These are phyloP conservation scores for Caenorhabditis macrosperma DNA, from an alignment of 2,888 invertebrate genomes.

Conservation along the genomic window DNA sequence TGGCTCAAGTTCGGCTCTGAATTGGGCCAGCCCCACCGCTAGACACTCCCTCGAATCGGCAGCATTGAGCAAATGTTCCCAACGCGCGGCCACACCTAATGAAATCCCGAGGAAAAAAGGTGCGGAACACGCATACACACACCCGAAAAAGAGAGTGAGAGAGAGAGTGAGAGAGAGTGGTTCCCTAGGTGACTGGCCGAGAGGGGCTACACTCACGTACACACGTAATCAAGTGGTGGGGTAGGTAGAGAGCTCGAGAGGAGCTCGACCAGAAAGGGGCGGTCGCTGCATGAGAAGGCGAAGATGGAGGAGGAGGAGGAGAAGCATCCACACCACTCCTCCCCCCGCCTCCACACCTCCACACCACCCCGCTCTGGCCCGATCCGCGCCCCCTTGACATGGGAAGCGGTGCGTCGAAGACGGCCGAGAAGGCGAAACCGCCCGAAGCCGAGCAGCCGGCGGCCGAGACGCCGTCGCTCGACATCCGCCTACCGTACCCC, in stretches of 20 bases:
- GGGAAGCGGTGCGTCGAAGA: slow-evolving; percentile 63
- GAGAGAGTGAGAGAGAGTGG: not conserved
- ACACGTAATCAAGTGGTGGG: not conserved
- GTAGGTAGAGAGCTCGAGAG: not conserved
- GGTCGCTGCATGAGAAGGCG: not conserved
- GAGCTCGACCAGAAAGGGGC: not conserved
- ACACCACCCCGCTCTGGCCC: not conserved
- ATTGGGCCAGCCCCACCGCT: no score
- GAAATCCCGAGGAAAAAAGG: no score
- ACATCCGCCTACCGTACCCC: slow-evolving; percentile 75
- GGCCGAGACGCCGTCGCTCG: slow-evolving; percentile 64
- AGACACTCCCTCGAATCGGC: no score
- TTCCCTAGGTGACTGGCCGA: slow-evolving; percentile 3
- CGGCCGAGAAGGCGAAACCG: slow-evolving; percentile 50
- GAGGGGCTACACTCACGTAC: not conserved
- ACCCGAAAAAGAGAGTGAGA: no score
- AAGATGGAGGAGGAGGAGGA: no score
- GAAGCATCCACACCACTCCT: no score
- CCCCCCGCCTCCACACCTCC: no score
- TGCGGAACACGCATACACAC: no score
- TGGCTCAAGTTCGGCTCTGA: no score
- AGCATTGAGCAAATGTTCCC: no score
- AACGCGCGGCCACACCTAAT: no score
- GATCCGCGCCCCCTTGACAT: slow-evolving; percentile 14
- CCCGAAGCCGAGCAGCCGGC: slow-evolving; percentile 59